Evolutionary conservation across 2,113 vertebrate genomes (phyloP), one percentile per base, ranked within the genome.

Genomic region (Gallinago undulata): DNA sequence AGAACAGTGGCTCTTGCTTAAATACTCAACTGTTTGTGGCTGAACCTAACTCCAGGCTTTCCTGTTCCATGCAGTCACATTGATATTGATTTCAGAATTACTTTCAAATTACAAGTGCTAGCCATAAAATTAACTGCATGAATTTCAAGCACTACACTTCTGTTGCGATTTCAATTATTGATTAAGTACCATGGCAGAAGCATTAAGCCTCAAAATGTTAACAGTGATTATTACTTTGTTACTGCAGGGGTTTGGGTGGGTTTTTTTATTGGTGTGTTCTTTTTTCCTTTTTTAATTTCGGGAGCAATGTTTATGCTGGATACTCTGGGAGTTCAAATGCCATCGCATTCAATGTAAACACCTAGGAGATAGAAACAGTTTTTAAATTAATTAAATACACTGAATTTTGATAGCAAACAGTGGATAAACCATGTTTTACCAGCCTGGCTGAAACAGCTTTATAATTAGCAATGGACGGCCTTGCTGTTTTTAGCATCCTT

Each of bases 81-180:
- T 77, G 82, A 33, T 91, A 95, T 93, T 87, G 93, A 97, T 95
- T 97, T 93, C 82, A 78, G 93, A 96, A 95, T 95, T 94, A 96
- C 83, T 91, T 96, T 92, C 86, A 81, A 97, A 95, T 93, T 94
- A 96, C 94, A 97, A 97, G 91, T 47, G 45, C 78, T 73, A 94
- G 92, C 94, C 96, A 92, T 97, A 95, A 96, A 95, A 95, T 95
- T 97, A 94, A 96, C 93, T 62, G 80, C 68, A 78, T 43, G 68
- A 95, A 84, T 93, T 96, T 96, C 80, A 79, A 93, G 85, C 82
- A 79, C 76, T 94, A 91, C 82, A 91, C 67, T 94, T 92, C 89
- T 96, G 91, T 56, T 72, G 91, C 7, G 1, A 95, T 92, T 96
- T 97, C 96, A 96, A 82, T 95, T 97, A 97, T 97, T 0, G 77